Evolutionary conservation across 2,888 invertebrate genomes (phyloP).

Genomic region (Phortica okadai): DNA sequence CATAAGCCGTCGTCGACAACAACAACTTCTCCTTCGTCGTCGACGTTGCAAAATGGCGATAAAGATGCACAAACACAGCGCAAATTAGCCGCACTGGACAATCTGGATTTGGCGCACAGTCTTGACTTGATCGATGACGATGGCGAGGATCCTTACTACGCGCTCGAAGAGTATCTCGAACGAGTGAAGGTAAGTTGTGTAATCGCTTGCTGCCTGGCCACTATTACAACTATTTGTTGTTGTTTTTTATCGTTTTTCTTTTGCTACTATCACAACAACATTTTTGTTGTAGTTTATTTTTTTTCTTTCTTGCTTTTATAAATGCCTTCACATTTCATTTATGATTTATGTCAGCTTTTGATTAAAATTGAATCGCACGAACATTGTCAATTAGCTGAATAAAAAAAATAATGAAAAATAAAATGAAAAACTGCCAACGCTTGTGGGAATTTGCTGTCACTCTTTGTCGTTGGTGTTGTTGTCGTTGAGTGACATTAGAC

Average conservation of each 20-base stretch:
- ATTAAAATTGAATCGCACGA: constrained; percentile 29
- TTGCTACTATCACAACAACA: not conserved
- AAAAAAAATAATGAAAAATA: not conserved
- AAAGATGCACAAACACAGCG: constrained; percentile 51
- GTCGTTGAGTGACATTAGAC: constrained; percentile 18
- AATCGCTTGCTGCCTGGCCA: not conserved
- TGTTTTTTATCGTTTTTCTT: not conserved
- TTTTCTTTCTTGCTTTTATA: not conserved
- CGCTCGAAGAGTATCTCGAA: constrained; percentile 74
- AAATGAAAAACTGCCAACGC: not conserved
- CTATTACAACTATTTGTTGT: not conserved
- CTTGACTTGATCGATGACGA: constrained; percentile 69
- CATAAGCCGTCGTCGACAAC: constrained; percentile 55
- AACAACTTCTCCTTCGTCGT: not conserved
- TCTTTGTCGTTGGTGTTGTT: not conserved
- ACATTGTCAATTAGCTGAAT: constrained; percentile 10
- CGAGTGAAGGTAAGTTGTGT: constrained; percentile 74
- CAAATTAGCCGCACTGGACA: constrained; percentile 68
- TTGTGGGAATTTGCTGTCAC: constrained; percentile 19
- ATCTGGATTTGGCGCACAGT: constrained; percentile 71
- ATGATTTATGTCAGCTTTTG: constrained; percentile 28
- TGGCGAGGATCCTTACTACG: constrained; percentile 74
- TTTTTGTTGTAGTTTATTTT: not conserved
- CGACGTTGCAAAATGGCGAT: constrained; percentile 58
- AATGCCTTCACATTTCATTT: constrained; percentile 7